Conservation (phyloP, 64 coral and sea anemone species). For the Montipora cactus region DNA sequence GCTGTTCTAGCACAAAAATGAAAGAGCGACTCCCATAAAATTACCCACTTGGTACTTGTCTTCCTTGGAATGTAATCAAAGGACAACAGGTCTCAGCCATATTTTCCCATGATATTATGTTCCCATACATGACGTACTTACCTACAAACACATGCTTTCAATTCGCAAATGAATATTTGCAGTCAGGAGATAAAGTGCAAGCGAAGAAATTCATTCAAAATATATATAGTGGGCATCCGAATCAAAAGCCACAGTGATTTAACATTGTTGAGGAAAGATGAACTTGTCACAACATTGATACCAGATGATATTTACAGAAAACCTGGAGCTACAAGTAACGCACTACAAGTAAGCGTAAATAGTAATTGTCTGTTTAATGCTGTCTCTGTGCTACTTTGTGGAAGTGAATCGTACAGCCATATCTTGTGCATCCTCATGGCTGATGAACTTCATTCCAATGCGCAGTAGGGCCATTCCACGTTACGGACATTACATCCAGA, state of each 20-base stretch:
- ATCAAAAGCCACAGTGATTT: constrained; percentile 20
- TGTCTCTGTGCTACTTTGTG: constrained; percentile 38
- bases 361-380: constrained; percentile 60
- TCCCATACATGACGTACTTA: background rate
- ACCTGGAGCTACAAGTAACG: background rate
- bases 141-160: constrained; percentile 55
- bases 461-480: background rate
- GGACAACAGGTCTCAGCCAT: too few relatives aligned
- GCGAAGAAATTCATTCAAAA: constrained; percentile 42
- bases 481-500: constrained; percentile 11
- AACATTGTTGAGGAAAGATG: constrained; percentile 5
- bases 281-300: constrained; percentile 36
- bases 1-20: too few relatives aligned
- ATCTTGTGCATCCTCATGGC: constrained; percentile 20
- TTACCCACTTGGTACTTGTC: too few relatives aligned
- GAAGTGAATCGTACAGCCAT: constrained; percentile 30
- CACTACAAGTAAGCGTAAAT: constrained; percentile 32
- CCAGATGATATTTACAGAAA: constrained; percentile 53
- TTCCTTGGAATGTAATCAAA: too few relatives aligned
- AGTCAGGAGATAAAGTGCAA: constrained; percentile 10
- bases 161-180: constrained; percentile 50
- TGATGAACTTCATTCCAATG: constrained; percentile 45
- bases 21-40: too few relatives aligned
- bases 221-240: constrained; percentile 34
- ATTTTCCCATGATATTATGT: constrained; percentile 13